These are phyloP conservation scores for Tauraco erythrolophus DNA, from an alignment of 2,113 vertebrate genomes.

Conservation along the genomic window DNA sequence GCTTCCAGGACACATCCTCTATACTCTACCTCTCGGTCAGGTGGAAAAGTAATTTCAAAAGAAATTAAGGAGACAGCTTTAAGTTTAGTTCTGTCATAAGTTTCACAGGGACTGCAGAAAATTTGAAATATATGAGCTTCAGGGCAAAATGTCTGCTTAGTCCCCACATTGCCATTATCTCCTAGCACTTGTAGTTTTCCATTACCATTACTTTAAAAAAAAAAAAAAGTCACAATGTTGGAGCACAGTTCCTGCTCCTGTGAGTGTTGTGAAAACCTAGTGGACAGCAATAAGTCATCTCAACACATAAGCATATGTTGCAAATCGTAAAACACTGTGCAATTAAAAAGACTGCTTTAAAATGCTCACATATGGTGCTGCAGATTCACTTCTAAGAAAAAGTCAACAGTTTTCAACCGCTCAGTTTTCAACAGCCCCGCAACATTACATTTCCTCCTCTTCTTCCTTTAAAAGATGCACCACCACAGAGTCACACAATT, in stretches of 20 bases:
- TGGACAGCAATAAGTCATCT: not conserved
- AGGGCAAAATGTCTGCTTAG: not conserved
- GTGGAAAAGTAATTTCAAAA: not conserved
- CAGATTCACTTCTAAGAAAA: not conserved
- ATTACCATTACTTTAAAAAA: not conserved
- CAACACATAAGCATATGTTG: not conserved
- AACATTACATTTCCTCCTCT: not conserved
- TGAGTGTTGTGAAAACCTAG: not conserved
- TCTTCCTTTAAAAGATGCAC: not conserved
- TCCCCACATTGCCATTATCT: not conserved
- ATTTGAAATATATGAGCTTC: not conserved
- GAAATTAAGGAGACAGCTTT: not conserved
- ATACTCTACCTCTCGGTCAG: not conserved
- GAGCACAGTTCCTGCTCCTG: not conserved
- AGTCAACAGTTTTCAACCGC: not conserved
- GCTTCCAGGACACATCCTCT: not conserved
- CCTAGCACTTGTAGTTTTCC: not conserved
- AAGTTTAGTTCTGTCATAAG: not conserved
- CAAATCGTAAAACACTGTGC: not conserved
- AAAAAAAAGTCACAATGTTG: not conserved
- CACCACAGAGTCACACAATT: not conserved
- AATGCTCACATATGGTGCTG: not conserved
- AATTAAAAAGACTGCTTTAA: slow-evolving; percentile 2
- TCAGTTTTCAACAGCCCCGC: not conserved
- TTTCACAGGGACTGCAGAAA: not conserved